phyloP scores from a whole-genome alignment of 2,113 vertebrate genomes.

The Myotis lucifugus region DNA sequence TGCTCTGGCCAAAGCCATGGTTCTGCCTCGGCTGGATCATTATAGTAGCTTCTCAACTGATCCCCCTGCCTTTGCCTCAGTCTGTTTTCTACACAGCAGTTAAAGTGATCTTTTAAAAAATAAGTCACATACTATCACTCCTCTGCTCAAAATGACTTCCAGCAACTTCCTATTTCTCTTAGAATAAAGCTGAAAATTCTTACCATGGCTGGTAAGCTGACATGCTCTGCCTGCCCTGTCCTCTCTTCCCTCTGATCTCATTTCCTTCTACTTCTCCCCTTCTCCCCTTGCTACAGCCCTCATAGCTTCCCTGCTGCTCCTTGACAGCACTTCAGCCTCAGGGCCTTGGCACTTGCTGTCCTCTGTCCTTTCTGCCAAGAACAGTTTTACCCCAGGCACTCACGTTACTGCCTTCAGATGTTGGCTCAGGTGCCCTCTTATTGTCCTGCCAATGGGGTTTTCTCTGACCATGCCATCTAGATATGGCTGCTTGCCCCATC shows the following conservation, averaged over 20 bases:
- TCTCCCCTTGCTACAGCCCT: background rate
- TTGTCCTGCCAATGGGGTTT: background rate
- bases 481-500: background rate
- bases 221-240: background rate
- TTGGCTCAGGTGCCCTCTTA: background rate
- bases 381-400: background rate
- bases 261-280: background rate
- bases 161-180: background rate
- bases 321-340: background rate
- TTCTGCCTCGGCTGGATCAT: background rate
- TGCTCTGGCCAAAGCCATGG: background rate
- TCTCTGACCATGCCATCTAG: background rate
- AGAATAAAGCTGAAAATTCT: background rate
- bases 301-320: background rate
- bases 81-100: background rate
- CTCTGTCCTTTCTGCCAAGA: background rate
- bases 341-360: background rate
- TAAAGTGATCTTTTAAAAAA: slow-evolving; percentile 2
- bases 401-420: background rate
- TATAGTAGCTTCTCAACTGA: background rate
- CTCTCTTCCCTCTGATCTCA: background rate
- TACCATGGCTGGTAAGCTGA: background rate
- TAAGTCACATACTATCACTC: background rate
- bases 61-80: background rate
- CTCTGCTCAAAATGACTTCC: slow-evolving; percentile 30